Evolutionary conservation across 2,113 vertebrate genomes (phyloP), one percentile per base, ranked within the genome.

Genomic region (Xiphophorus couchianus): DNA sequence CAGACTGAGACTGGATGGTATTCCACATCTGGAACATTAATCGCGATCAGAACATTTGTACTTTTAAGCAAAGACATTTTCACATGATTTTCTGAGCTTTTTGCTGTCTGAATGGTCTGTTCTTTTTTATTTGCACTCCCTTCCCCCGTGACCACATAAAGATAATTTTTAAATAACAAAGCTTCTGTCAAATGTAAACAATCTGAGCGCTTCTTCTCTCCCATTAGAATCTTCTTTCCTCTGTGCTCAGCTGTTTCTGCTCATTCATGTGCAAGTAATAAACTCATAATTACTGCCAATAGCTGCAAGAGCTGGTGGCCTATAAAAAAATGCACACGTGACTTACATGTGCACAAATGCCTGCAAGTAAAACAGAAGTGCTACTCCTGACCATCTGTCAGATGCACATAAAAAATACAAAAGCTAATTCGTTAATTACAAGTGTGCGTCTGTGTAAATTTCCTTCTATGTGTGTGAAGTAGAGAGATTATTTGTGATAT

Each of bases 221-320:
- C 39, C 61, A 42, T 29, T 30, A 48, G 54, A 54, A 69, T 71
- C 71, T 65, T 39, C 54, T 30, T 66, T 69, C 30, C 64, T 89
- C 69, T 86, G 66, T 73, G 83, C 86, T 74, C 66, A 80, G 78
- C 80, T 93, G 87, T 93, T 87, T 86, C 54, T 89, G 89, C 71
- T 84, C 79, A 64, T 78, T 85, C 81, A 78, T 89, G 91, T 88
- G 88, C 72, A 73, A 91, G 69, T 89, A 93, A 92, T 80, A 78
- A 72, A 71, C 66, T 86, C 90, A 88, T 92, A 92, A 93, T 93
- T 93, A 90, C 73, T 67, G 73, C 83, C 90, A 88, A 91, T 92
- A 79, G 85, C 77, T 62, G 35, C 48, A 66, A 60, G 71, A 84
- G 76, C 78, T 73, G 62, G 33, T 70, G 82, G 70, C 80, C 79